phyloP scores from a whole-genome alignment of 2,888 invertebrate species.

The Masnerella sp. region DNA sequence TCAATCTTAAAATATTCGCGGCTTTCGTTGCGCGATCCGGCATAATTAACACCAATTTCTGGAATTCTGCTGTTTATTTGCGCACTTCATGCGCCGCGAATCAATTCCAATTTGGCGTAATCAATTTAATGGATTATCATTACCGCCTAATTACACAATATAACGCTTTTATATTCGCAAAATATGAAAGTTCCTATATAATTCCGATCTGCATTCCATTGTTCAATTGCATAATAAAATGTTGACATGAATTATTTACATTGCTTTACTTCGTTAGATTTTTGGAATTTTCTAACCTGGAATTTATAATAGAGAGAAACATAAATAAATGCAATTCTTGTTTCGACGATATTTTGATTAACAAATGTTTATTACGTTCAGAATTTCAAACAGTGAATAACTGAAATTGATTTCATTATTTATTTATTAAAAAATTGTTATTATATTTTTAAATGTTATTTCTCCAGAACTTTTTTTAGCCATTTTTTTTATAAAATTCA shows the following conservation, averaged over 20 bases:
- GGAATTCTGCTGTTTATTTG: background rate
- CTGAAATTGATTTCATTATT: conserved; percentile 1
- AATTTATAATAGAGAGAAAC: too few species aligned
- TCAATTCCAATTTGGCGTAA: conserved; percentile 26
- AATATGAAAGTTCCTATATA: conserved; percentile 28
- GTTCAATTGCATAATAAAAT: conserved; percentile 38
- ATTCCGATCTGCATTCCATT: conserved; percentile 32
- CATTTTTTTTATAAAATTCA: too few species aligned
- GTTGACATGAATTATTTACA: conserved; percentile 28
- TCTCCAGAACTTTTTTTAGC: too few species aligned
- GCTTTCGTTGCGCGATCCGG: background rate
- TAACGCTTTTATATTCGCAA: conserved; percentile 13
- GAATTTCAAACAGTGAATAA: too few species aligned
- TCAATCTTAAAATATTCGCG: conserved; percentile 28
- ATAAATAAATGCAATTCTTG: background rate
- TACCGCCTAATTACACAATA: conserved; percentile 24
- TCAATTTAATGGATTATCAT: conserved; percentile 33
- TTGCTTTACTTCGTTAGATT: conserved; percentile 5
- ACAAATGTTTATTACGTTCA: too few species aligned
- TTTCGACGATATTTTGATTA: background rate
- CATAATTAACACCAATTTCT: conserved; percentile 20
- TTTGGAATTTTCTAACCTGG: background rate
- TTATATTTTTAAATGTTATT: too few species aligned
- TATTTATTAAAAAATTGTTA: too few species aligned
- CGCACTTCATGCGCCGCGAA: conserved; percentile 7